Conservation (phyloP, 2,797 vertebrate species). For the Bovichtus diacanthus region DNA sequence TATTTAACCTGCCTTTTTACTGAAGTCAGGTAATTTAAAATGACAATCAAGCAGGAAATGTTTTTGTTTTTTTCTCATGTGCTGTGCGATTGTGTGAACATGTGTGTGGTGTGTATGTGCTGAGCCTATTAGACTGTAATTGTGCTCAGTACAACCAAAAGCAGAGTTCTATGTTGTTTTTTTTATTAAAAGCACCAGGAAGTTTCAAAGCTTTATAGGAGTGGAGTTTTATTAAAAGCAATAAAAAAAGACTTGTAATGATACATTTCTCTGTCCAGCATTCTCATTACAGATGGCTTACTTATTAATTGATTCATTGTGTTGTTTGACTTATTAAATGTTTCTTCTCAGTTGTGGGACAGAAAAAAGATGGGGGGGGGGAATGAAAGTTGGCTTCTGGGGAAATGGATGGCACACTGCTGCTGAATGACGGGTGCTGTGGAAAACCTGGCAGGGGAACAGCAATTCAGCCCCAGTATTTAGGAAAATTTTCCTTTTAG, state of each 20-base stretch:
- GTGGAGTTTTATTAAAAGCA: constrained; percentile 70
- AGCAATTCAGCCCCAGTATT: constrained; percentile 46
- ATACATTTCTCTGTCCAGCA: constrained; percentile 57
- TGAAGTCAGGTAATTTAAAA: constrained; percentile 45
- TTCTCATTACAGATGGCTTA: constrained; percentile 62
- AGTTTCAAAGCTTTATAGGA: constrained; percentile 68
- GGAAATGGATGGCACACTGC: constrained; percentile 62
- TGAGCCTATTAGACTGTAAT: constrained; percentile 25
- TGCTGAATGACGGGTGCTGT: constrained; percentile 58
- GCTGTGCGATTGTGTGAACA: constrained; percentile 24
- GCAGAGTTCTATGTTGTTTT: constrained; percentile 35
- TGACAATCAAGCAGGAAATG: constrained; percentile 40
- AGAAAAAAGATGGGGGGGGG: constrained; percentile 13
- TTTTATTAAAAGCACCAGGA: constrained; percentile 64
- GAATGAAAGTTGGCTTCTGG: constrained; percentile 44
- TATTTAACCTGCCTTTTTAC: constrained; percentile 17
- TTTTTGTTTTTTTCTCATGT: constrained; percentile 4
- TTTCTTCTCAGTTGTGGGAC: constrained; percentile 45
- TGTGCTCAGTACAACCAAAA: constrained; percentile 48
- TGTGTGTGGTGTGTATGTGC: constrained; percentile 9
- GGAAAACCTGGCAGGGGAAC: constrained; percentile 59
- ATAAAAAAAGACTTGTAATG: constrained; percentile 66
- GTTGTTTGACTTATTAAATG: constrained; percentile 60
- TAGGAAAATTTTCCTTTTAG: constrained; percentile 47
- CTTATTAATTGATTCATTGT: constrained; percentile 75